These are phyloP conservation scores for Halichoeres trimaculatus DNA, from an alignment of 2,113 vertebrate genomes.

Conservation along the genomic window DNA sequence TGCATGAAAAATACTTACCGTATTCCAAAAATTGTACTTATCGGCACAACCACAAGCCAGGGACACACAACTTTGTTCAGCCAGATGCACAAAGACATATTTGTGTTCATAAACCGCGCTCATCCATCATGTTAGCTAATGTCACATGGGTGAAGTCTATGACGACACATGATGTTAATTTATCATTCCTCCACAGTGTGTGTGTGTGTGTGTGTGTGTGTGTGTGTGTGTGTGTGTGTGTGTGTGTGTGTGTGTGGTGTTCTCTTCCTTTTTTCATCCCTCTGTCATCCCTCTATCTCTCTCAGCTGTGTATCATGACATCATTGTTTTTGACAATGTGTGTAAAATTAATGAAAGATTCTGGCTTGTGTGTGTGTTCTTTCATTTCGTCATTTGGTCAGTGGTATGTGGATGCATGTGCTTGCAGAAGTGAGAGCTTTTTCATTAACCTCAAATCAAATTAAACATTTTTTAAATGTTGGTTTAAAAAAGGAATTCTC, in stretches of 20 bases:
- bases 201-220: conserved; percentile 25
- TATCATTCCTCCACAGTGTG: conserved; percentile 47
- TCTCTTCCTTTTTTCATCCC: conserved; percentile 27
- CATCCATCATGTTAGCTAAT: conserved; percentile 81
- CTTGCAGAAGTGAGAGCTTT: background rate
- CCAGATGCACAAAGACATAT: conserved; percentile 41
- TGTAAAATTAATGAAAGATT: background rate
- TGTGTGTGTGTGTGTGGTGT: conserved; percentile 22
- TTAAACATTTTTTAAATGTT: background rate
- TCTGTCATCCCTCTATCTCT: conserved; percentile 12
- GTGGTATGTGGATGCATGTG: background rate
- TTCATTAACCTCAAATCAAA: too few relatives aligned
- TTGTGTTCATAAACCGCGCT: conserved; percentile 63
- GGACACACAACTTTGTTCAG: conserved; percentile 9
- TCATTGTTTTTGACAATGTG: conserved; percentile 10
- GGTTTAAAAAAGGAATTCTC: background rate
- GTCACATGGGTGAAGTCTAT: conserved; percentile 74
- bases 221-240: too few relatives aligned
- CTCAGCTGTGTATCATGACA: conserved; percentile 15
- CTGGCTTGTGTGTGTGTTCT: background rate
- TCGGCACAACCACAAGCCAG: conserved; percentile 44
- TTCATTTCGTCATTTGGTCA: background rate
- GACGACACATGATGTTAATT: conserved; percentile 72
- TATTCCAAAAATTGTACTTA: conserved; percentile 42
- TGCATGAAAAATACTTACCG: background rate